A percentile compares a stretch with the other conserved stretches of the same genome.
Evolutionary conservation across 2,797 vertebrate genomes (phyloP).

Genomic region (Gymnopithys bicolor): DNA sequence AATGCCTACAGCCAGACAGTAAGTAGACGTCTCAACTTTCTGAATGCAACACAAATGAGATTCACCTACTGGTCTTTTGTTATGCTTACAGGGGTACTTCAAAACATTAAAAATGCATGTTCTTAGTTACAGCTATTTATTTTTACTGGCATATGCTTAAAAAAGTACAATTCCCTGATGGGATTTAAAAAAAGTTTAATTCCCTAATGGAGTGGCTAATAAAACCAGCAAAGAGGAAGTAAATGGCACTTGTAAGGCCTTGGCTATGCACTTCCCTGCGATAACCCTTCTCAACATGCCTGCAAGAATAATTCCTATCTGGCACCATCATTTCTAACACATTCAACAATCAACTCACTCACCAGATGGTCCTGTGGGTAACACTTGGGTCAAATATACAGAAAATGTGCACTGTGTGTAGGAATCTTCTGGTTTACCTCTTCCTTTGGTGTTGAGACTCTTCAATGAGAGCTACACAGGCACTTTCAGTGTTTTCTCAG

Average conservation of each 20-base stretch:
- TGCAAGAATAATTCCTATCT: not conserved
- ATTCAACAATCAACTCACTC: not conserved
- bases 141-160: constrained; percentile 57
- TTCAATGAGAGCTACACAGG: not conserved
- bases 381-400: constrained; percentile 49
- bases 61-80: constrained; percentile 53
- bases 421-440: not conserved
- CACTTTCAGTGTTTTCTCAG: not conserved
- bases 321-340: not conserved
- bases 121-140: constrained; percentile 47
- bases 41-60: constrained; percentile 37
- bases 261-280: constrained; percentile 12
- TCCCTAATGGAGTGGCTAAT: constrained; percentile 23
- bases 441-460: not conserved
- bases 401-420: not conserved
- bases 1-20: constrained; percentile 50
- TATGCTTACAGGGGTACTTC: constrained; percentile 58
- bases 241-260: not conserved
- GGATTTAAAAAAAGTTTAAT: not conserved
- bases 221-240: constrained; percentile 31
- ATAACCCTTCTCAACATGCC: not conserved
- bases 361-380: constrained; percentile 35
- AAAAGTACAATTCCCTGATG: constrained; percentile 57
- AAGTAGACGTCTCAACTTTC: constrained; percentile 59
- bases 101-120: constrained; percentile 28